Evolutionary conservation across 2,797 vertebrate species (phyloP), one percentile per base, ranked within the genome.

Genomic region (Lagothrix lagotricha): DNA sequence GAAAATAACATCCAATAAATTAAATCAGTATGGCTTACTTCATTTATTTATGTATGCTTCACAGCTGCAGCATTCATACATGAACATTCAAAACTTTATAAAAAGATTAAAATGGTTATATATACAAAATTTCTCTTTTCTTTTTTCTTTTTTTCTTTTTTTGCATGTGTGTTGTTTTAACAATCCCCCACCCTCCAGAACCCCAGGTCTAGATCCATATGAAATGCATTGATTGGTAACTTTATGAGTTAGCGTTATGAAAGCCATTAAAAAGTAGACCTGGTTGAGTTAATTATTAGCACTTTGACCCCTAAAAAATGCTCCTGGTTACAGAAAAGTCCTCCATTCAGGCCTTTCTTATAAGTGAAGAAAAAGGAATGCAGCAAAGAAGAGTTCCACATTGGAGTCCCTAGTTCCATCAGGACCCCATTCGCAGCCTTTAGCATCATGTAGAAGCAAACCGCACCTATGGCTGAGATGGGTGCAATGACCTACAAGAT

Each of bases 1-100:
- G 99, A 98, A 99, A 99, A 99, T 99, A 99, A 99, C 99, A 99
- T 99, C 99, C 98, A 99, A 99, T 99, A 99, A 99, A 99, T 99
- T 99, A 99, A 99, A 98, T 98, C 98, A 98, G 98, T 99, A 99
- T 99, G 99, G 98, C 98, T 99, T 99, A 99, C 98, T 98, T 99
- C 98, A 99, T 99, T 99, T 99, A 99, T 99, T 99, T 99, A 98
- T 98, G 97, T 98, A 98, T 98, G 98, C 98, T 98, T 99, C 98
- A 98, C 98, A 99, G 98, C 98, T 99, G 99, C 99, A 99, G 98
- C 98, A 99, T 99, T 99, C 98, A 99, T 98, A 98, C 98, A 99
- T 98, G 99, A 99, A 99, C 99, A 99, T 99, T 99, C 99, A 98
- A 98, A 98, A 99, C 97, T 99, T 99, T 98, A 99, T 99, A 99